Evolutionary conservation across 2,113 vertebrate species (phyloP).

Genomic region (Andinoacara biseriatus): DNA sequence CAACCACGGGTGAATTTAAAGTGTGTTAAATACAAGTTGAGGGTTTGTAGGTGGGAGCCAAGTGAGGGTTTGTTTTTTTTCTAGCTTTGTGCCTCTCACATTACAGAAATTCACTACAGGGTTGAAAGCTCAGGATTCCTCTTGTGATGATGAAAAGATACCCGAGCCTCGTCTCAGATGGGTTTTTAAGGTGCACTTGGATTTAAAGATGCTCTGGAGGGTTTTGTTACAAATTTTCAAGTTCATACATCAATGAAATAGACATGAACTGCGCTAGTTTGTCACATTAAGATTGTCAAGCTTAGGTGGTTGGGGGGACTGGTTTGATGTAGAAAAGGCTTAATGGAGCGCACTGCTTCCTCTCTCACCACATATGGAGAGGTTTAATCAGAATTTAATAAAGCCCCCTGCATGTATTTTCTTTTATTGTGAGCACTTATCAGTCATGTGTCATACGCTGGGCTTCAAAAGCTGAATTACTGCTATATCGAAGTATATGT

Average conservation of each 20-base stretch:
- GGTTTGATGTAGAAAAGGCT: conserved; percentile 49
- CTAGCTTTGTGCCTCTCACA: conserved; percentile 9
- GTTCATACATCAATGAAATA: conserved; percentile 56
- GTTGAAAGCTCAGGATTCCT: conserved; percentile 56
- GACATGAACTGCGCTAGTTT: conserved; percentile 48
- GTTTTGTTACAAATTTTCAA: conserved; percentile 58
- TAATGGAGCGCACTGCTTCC: conserved; percentile 25
- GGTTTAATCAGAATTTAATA: conserved; percentile 35
- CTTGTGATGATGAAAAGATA: conserved; percentile 60
- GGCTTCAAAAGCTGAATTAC: conserved; percentile 6
- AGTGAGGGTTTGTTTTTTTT: conserved; percentile 22
- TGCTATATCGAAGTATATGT: neutral
- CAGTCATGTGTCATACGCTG: conserved; percentile 1
- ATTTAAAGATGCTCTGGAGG: conserved; percentile 53
- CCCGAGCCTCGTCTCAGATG: conserved; percentile 44
- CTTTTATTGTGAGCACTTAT: conserved; percentile 31
- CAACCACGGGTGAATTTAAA: conserved; percentile 12
- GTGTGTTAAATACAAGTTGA: neutral
- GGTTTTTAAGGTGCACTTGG: conserved; percentile 42
- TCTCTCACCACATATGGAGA: conserved; percentile 16
- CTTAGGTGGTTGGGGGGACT: conserved; percentile 12
- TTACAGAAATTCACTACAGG: conserved; percentile 53
- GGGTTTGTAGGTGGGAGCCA: conserved; percentile 22
- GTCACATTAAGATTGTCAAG: conserved; percentile 52
- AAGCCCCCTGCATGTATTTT: conserved; percentile 19